Base-by-base conservation (phyloP, 2,113 vertebrate genomes). In the Sorex fumeus region DNA sequence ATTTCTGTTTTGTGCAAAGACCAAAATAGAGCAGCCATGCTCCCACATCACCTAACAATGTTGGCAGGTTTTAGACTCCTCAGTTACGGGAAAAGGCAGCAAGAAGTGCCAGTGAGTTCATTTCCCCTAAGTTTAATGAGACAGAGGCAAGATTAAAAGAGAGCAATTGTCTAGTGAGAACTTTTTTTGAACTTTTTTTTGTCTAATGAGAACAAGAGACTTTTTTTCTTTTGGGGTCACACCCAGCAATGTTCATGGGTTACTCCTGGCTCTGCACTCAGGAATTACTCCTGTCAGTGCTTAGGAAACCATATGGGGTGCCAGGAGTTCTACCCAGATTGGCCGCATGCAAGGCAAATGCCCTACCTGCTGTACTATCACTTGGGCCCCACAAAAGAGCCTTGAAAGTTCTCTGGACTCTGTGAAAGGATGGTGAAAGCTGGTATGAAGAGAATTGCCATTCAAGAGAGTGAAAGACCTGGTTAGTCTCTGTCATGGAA, bases 11-110 rank as follows among this genome's bases (percentile, higher is more conserved):
- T 40, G 3, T 40, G 70, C 70, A 34, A 43, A 87, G 30, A 21
- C 6, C 21, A 67, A 62, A 83, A 75, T 36, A 75, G 32, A 87
- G 71, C 0, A 75, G 25, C 45, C 36, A 47, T 34, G 66, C 13
- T 70, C 80, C 62, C 23, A 71, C 36, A 80, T 86, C 66, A 12
- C 23, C 62, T 30, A 87, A 60, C 50, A 40, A 86, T 13, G 50
- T 19, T 70, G 88, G 67, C 3, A 64, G 62, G 32, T 40, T 45
- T 95, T 87, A 76, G 75, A 85, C 82, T 19, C 64, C 67, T 87
- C 66, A 60, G 60, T 34, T 53, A 67, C 5, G 25, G 25, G 36
- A 82, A 27, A 79, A 25, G 70, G 10, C 74, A 62, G 30, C 5
- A 45, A 82, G 28, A 47, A 6, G 53, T 8, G 21, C 13, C 70